These are phyloP conservation scores for Chironomus striatipennis DNA, from an alignment of 1,140 invertebrate genomes.

Conservation along the genomic window DNA sequence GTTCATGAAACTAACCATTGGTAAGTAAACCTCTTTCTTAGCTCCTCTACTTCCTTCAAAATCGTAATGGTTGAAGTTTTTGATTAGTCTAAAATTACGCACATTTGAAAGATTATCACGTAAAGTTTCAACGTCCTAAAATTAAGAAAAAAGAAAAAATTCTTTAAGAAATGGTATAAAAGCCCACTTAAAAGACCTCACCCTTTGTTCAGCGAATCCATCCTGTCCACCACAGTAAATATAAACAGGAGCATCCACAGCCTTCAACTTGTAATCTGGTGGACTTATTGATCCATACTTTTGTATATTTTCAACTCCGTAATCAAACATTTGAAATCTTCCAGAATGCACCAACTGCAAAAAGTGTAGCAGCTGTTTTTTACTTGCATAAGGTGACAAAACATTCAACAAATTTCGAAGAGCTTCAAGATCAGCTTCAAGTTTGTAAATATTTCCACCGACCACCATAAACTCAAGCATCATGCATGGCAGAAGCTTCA, in stretches of 20 bases:
- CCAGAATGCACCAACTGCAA: slow-evolving; percentile 40
- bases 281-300: slow-evolving; percentile 43
- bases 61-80: not conserved
- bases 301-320: slow-evolving; percentile 42
- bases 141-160: not conserved
- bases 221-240: slow-evolving; percentile 55
- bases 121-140: not conserved
- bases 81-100: not conserved
- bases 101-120: not conserved
- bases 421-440: not conserved
- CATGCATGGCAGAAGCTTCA: not conserved
- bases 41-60: not conserved
- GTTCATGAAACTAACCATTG: no score
- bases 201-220: slow-evolving; percentile 38
- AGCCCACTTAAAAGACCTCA: not conserved
- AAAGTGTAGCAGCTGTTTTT: slow-evolving; percentile 43
- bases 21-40: not conserved
- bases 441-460: not conserved
- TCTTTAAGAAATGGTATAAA: not conserved
- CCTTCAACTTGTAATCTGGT: slow-evolving; percentile 49
- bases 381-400: slow-evolving; percentile 28
- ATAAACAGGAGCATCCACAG: slow-evolving; percentile 53
- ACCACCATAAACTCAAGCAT: not conserved
- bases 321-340: slow-evolving; percentile 40
- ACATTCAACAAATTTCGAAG: not conserved